phyloP scores from a whole-genome alignment of 1,140 invertebrate species.

The Aphis gossypii region DNA sequence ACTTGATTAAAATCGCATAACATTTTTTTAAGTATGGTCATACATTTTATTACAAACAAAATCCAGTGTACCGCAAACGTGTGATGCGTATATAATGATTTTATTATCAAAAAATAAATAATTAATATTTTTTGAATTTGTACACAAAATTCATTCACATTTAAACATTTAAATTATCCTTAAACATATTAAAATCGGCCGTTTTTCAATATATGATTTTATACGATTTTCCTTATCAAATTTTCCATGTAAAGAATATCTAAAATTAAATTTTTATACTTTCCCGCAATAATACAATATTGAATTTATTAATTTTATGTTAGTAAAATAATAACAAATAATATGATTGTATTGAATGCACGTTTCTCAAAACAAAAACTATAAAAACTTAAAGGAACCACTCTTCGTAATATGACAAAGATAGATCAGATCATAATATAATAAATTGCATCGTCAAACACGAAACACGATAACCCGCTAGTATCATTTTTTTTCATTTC shows the following conservation, averaged over 20 bases:
- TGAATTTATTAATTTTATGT: neutral
- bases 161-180: neutral
- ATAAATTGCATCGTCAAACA: neutral
- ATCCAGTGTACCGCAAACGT: too few relatives aligned
- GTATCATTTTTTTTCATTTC: neutral
- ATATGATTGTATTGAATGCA: neutral
- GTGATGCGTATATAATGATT: too few relatives aligned
- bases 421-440: neutral
- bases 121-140: too few relatives aligned
- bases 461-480: neutral
- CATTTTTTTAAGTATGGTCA: too few relatives aligned
- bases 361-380: neutral
- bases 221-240: neutral
- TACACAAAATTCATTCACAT: too few relatives aligned
- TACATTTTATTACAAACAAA: too few relatives aligned
- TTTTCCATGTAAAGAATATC: neutral
- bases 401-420: neutral
- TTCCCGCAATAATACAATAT: neutral
- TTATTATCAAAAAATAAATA: too few relatives aligned
- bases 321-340: neutral
- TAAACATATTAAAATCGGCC: neutral
- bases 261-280: neutral
- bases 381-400: neutral
- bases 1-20: neutral
- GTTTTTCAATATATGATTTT: neutral